Evolutionary conservation across 2,797 vertebrate species (phyloP).

Genomic region (Clarias fuscus): DNA sequence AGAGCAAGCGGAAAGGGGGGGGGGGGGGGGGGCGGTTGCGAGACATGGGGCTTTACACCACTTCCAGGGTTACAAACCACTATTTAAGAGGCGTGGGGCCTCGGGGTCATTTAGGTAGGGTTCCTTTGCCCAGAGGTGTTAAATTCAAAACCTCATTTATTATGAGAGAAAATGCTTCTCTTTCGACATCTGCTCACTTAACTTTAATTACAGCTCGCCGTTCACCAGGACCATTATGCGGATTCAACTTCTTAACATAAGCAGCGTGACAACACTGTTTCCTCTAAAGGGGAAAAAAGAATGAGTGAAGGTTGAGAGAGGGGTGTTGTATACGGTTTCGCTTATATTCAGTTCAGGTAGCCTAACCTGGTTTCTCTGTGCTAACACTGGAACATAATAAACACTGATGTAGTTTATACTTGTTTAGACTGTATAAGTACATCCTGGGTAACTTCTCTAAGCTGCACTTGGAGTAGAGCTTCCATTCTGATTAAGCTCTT

Average conservation of each 20-base stretch:
- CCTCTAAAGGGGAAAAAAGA: slow-evolving; percentile 14
- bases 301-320: background rate
- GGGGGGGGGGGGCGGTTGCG: too few species aligned
- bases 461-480: background rate
- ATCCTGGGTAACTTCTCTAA: background rate
- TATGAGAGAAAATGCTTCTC: slow-evolving; percentile 69
- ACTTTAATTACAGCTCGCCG: slow-evolving; percentile 76
- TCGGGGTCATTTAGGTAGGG: slow-evolving; percentile 73
- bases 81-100: slow-evolving; percentile 67
- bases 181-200: slow-evolving; percentile 79
- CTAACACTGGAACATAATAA: background rate
- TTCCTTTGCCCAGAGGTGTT: slow-evolving; percentile 75
- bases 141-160: slow-evolving; percentile 79
- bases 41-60: slow-evolving; percentile 49
- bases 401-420: background rate
- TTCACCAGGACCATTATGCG: slow-evolving; percentile 67
- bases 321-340: background rate
- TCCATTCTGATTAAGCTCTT: background rate
- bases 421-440: background rate
- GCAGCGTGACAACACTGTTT: slow-evolving; percentile 20
- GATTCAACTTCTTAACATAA: slow-evolving; percentile 62
- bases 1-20: slow-evolving; percentile 54
- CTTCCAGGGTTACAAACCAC: slow-evolving; percentile 64
- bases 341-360: background rate
- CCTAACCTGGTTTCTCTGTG: background rate